Percentiles rank a stretch among this genome's conserved stretches.
Evolutionary conservation across 2,113 vertebrate species (phyloP).

Genomic region (Myotis lucifugus): DNA sequence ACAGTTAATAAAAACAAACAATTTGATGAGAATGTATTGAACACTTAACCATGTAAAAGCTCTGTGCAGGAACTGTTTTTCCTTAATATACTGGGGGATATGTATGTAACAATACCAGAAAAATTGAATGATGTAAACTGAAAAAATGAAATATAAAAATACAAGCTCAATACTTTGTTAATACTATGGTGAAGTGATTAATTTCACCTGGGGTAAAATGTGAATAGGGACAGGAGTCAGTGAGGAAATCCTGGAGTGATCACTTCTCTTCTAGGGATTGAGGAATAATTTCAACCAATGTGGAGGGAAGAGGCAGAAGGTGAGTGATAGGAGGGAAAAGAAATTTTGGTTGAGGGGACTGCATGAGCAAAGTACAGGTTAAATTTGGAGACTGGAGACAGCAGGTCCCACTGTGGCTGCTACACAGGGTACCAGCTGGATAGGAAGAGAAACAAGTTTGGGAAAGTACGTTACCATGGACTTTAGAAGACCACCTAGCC

Average conservation of each 20-base stretch:
- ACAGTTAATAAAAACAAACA: constrained; percentile 72
- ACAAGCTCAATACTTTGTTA: constrained; percentile 19
- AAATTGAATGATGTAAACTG: neutral
- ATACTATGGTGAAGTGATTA: neutral
- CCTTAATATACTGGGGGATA: neutral
- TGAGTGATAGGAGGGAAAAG: neutral
- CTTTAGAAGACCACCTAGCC: neutral
- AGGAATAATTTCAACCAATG: constrained; percentile 32
- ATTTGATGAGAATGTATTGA: constrained; percentile 37
- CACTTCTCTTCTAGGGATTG: neutral
- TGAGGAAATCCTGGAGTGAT: neutral
- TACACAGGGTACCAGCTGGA: neutral
- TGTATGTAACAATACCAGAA: constrained; percentile 2
- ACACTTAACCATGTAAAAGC: constrained; percentile 51
- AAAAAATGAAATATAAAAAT: constrained; percentile 50
- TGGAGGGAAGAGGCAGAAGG: neutral
- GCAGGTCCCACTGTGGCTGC: neutral
- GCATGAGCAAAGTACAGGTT: neutral
- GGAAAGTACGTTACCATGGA: neutral
- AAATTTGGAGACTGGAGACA: neutral
- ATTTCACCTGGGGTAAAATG: constrained; percentile 29
- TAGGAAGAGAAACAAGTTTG: neutral
- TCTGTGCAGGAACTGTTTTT: constrained; percentile 11
- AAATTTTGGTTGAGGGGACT: neutral
- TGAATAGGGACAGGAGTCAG: neutral